These are phyloP conservation scores for Tragopan temminckii DNA, from an alignment of 2,797 vertebrate genomes.

Conservation along the genomic window DNA sequence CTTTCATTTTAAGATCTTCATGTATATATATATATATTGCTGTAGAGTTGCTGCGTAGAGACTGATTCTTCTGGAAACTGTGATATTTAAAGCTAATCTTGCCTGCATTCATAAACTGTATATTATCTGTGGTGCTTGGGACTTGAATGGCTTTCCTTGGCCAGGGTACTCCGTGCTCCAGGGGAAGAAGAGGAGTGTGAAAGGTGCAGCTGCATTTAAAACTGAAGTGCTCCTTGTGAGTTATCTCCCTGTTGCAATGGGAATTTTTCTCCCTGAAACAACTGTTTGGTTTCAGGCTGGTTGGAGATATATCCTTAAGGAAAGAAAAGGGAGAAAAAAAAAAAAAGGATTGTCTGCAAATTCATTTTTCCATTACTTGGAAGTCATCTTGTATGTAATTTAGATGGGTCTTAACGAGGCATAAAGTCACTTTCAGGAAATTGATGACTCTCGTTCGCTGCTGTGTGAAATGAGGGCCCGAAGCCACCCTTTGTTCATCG, in stretches of 20 bases:
- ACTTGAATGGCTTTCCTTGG: slow-evolving; percentile 51
- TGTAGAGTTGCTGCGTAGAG: neutral
- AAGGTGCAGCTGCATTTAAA: slow-evolving; percentile 58
- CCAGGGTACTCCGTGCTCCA: slow-evolving; percentile 37
- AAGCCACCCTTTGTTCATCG: slow-evolving; percentile 55
- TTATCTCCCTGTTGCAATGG: slow-evolving; percentile 5
- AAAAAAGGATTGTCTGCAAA: slow-evolving; percentile 16
- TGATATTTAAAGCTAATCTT: slow-evolving; percentile 60
- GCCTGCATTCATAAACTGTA: slow-evolving; percentile 50
- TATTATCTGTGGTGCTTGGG: slow-evolving; percentile 43
- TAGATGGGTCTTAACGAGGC: slow-evolving; percentile 71
- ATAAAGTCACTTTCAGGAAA: slow-evolving; percentile 72
- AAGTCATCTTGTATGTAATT: slow-evolving; percentile 71
- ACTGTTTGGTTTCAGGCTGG: slow-evolving; percentile 63
- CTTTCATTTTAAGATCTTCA: neutral
- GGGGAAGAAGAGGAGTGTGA: slow-evolving; percentile 22
- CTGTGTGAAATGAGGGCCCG: slow-evolving; percentile 56
- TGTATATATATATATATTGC: neutral
- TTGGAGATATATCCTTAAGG: slow-evolving; percentile 32
- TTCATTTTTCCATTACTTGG: slow-evolving; percentile 70
- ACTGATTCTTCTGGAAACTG: slow-evolving; percentile 16
- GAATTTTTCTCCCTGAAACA: slow-evolving; percentile 55
- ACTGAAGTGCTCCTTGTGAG: slow-evolving; percentile 51
- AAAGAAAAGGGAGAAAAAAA: neutral
- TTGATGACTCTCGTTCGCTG: slow-evolving; percentile 31